A percentile compares a stretch with the other conserved stretches of the same genome.
phyloP scores from a whole-genome alignment of 2,888 invertebrate genomes.

The Caradrina clavipalpis region DNA sequence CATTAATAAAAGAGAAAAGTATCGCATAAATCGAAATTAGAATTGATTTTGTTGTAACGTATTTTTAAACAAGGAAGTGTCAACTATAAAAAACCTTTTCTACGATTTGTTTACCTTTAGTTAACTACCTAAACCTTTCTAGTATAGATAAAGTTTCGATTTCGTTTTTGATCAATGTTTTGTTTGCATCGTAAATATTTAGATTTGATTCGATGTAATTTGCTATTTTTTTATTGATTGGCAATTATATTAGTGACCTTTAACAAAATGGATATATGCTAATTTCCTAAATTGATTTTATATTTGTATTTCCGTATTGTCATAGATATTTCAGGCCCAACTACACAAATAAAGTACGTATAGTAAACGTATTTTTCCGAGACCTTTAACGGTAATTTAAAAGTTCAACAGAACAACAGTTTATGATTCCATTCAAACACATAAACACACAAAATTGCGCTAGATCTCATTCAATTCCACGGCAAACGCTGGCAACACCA shows the following conservation, averaged over 20 bases:
- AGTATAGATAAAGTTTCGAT: constrained; percentile 26
- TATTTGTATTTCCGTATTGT: background rate
- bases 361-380: background rate
- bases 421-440: constrained; percentile 8
- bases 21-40: too few relatives aligned
- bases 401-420: constrained; percentile 4
- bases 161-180: constrained; percentile 28
- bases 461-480: constrained; percentile 37
- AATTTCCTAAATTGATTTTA: constrained; percentile 1
- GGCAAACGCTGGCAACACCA: constrained; percentile 27
- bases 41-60: too few relatives aligned
- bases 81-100: too few relatives aligned
- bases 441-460: constrained; percentile 33
- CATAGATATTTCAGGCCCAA: background rate
- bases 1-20: too few relatives aligned
- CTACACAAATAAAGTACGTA: too few relatives aligned
- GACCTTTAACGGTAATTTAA: background rate
- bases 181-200: constrained; percentile 15
- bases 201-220: constrained; percentile 2
- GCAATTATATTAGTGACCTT: constrained; percentile 4
- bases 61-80: too few relatives aligned
- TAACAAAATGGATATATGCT: background rate
- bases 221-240: constrained; percentile 11
- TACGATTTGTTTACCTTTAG: too few relatives aligned
- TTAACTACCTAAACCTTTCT: too few relatives aligned